phyloP scores from a whole-genome alignment of 2,888 invertebrate species.

The Spisula subtruncata region DNA sequence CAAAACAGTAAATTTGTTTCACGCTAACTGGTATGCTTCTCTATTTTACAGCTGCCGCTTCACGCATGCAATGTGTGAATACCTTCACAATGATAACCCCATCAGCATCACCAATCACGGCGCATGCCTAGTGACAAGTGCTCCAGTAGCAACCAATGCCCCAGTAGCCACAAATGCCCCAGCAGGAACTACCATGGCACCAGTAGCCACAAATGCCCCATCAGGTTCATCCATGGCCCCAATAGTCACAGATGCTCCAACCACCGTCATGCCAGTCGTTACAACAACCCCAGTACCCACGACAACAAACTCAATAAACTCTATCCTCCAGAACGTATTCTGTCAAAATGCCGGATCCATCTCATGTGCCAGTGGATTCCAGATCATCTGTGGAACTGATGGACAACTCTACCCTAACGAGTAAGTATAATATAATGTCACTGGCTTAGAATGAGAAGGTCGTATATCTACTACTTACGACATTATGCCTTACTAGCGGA shows the following conservation, averaged over 20 bases:
- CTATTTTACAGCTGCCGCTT: conserved; percentile 72
- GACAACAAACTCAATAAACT: conserved; percentile 34
- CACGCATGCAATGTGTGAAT: conserved; percentile 68
- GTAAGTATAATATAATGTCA: too few species aligned
- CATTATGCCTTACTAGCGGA: too few species aligned
- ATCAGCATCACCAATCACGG: conserved; percentile 58
- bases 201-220: background rate
- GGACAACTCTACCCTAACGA: conserved; percentile 64
- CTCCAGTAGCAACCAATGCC: background rate
- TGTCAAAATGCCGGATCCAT: conserved; percentile 58
- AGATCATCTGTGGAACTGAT: conserved; percentile 62
- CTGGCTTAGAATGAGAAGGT: too few species aligned
- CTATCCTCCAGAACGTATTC: conserved; percentile 63
- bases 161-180: background rate
- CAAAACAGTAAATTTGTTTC: too few species aligned
- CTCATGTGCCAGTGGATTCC: conserved; percentile 40
- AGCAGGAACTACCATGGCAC: conserved; percentile 32
- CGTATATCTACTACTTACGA: too few species aligned
- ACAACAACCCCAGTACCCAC: conserved; percentile 26
- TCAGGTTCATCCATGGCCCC: background rate
- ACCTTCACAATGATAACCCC: conserved; percentile 42
- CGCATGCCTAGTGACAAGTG: conserved; percentile 42
- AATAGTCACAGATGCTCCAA: background rate
- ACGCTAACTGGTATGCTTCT: background rate
- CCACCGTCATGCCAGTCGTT: background rate